Conservation (phyloP, 2,113 vertebrate genomes). For the Entomyzon cyanotis region DNA sequence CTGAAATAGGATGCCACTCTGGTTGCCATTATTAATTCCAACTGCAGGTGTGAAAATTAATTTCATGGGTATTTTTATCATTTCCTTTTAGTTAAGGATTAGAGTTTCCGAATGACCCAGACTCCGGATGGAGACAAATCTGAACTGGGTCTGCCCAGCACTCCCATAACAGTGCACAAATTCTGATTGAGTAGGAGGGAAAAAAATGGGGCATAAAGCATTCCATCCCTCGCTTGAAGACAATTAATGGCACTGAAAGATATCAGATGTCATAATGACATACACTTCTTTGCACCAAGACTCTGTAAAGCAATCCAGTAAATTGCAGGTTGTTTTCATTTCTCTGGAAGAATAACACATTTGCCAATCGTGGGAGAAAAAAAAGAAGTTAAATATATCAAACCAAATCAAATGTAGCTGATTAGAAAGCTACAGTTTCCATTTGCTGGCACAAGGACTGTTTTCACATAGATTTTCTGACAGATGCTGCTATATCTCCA, state of each 20-base stretch:
- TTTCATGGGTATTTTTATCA: slow-evolving; percentile 58
- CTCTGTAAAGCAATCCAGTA: slow-evolving; percentile 9
- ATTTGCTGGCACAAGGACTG: not conserved
- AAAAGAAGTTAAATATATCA: slow-evolving; percentile 45
- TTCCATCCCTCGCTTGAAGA: not conserved
- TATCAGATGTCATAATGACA: slow-evolving; percentile 18
- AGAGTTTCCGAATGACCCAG: slow-evolving; percentile 1
- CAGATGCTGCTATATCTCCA: not conserved
- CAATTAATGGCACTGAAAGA: not conserved
- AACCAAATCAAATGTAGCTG: slow-evolving; percentile 55
- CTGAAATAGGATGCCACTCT: slow-evolving; percentile 59
- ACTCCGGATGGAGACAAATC: not conserved
- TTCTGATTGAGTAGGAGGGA: not conserved
- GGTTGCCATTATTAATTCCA: slow-evolving; percentile 55
- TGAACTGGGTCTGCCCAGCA: not conserved
- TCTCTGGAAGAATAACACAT: not conserved
- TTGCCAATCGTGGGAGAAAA: not conserved
- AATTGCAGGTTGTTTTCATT: slow-evolving; percentile 35
- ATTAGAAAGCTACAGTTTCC: slow-evolving; percentile 31
- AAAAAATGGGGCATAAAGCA: not conserved
- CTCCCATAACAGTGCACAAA: not conserved
- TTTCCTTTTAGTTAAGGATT: slow-evolving; percentile 53
- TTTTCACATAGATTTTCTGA: slow-evolving; percentile 39
- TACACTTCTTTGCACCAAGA: not conserved
- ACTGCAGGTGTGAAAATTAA: slow-evolving; percentile 57